phyloP scores from a whole-genome alignment of 2,888 invertebrate species.

The Spilosoma lubricipeda region DNA sequence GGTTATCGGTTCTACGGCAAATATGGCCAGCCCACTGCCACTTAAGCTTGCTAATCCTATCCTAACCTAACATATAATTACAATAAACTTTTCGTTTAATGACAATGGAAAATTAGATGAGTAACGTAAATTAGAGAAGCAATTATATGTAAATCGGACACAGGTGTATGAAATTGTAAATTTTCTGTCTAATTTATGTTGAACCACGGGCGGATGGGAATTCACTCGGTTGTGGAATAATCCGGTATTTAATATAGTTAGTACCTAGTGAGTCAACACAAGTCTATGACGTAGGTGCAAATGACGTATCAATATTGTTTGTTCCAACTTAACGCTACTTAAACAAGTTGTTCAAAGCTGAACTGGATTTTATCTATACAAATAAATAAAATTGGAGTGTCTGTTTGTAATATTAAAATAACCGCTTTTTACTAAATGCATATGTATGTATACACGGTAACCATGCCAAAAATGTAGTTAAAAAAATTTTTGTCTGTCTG shows the following conservation, averaged over 20 bases:
- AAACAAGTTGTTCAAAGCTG: neutral
- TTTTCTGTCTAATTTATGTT: neutral
- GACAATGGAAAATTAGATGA: neutral
- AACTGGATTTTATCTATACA: neutral
- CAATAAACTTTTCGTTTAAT: neutral
- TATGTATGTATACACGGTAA: too few relatives aligned
- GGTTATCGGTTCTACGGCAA: too few relatives aligned
- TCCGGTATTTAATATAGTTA: neutral
- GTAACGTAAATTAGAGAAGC: neutral
- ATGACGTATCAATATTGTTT: slow-evolving; percentile 4
- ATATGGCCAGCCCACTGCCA: too few relatives aligned
- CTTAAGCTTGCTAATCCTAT: too few relatives aligned
- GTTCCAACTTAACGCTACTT: neutral
- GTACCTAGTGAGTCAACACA: neutral
- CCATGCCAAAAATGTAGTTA: too few relatives aligned
- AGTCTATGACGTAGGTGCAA: neutral
- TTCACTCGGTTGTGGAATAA: neutral
- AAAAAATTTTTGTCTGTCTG: too few relatives aligned
- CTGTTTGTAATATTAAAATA: too few relatives aligned
- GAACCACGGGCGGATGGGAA: neutral
- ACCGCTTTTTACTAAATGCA: too few relatives aligned
- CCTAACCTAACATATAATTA: neutral
- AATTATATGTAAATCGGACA: neutral
- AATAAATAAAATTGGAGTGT: too few relatives aligned
- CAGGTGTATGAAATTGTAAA: slow-evolving; percentile 7